phyloP scores from a whole-genome alignment of 2,113 vertebrate genomes.

The Pteronura brasiliensis region DNA sequence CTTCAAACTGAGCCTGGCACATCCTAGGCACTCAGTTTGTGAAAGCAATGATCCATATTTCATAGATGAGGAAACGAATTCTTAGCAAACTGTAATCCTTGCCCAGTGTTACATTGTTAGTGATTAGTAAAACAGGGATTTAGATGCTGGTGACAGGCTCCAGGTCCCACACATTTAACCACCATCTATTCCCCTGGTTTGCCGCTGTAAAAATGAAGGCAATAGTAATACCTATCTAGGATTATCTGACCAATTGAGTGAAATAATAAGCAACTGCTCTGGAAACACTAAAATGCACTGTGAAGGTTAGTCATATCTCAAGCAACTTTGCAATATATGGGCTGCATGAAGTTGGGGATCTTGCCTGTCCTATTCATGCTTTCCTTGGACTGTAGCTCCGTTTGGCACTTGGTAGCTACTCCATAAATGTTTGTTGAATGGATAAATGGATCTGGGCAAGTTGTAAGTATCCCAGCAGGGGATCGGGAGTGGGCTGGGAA shows the following conservation, averaged over 20 bases:
- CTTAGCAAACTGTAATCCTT: neutral
- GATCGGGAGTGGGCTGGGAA: neutral
- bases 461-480: neutral
- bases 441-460: neutral
- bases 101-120: neutral
- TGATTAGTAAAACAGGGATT: neutral
- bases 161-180: neutral
- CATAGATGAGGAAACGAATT: neutral
- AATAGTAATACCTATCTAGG: neutral
- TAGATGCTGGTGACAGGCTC: neutral
- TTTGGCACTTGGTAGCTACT: neutral
- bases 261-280: neutral
- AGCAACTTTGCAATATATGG: neutral
- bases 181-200: neutral
- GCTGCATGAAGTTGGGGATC: neutral
- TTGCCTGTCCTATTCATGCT: neutral
- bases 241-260: neutral
- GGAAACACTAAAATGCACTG: neutral
- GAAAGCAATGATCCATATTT: neutral
- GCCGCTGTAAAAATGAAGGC: neutral
- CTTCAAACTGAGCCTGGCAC: neutral
- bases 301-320: neutral
- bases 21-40: neutral
- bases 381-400: neutral
- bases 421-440: neutral